Conservation (phyloP, 1,140 invertebrate genomes). For the Dufourea novaeangliae region DNA sequence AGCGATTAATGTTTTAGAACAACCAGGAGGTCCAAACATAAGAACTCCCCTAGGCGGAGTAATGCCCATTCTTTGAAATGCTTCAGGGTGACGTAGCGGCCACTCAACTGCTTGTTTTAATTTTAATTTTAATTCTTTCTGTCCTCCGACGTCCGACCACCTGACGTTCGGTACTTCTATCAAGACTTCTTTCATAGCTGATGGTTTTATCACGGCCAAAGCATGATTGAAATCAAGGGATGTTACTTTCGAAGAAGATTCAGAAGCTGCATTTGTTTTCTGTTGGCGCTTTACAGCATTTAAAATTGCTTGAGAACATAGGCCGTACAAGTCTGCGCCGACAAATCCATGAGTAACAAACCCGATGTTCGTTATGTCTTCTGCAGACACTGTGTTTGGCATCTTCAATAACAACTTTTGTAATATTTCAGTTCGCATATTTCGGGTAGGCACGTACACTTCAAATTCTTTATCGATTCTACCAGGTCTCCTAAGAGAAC, state of each 20-base stretch:
- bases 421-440: conserved; percentile 86
- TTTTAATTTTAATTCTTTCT: conserved; percentile 92
- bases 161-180: conserved; percentile 92
- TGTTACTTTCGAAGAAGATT: conserved; percentile 55
- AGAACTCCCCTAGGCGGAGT: conserved; percentile 96
- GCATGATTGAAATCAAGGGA: conserved; percentile 85
- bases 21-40: conserved; percentile 98
- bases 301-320: conserved; percentile 88
- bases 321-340: conserved; percentile 90
- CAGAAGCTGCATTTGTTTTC: conserved; percentile 43
- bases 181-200: conserved; percentile 94
- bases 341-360: conserved; percentile 93
- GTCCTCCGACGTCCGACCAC: conserved; percentile 97
- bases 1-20: conserved; percentile 98
- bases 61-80: conserved; percentile 94
- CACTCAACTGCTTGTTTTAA: conserved; percentile 95
- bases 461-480: conserved; percentile 93
- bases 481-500: conserved; percentile 88
- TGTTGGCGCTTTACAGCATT: conserved; percentile 80
- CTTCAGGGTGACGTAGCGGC: conserved; percentile 94
- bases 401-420: conserved; percentile 83
- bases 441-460: conserved; percentile 88
- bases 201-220: conserved; percentile 88
- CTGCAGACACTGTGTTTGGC: conserved; percentile 82
- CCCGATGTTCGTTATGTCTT: conserved; percentile 85